A percentile compares a stretch with the other conserved stretches of the same genome.
phyloP scores from a whole-genome alignment of 2,888 invertebrate species.

The Ptilodon capucinus region DNA sequence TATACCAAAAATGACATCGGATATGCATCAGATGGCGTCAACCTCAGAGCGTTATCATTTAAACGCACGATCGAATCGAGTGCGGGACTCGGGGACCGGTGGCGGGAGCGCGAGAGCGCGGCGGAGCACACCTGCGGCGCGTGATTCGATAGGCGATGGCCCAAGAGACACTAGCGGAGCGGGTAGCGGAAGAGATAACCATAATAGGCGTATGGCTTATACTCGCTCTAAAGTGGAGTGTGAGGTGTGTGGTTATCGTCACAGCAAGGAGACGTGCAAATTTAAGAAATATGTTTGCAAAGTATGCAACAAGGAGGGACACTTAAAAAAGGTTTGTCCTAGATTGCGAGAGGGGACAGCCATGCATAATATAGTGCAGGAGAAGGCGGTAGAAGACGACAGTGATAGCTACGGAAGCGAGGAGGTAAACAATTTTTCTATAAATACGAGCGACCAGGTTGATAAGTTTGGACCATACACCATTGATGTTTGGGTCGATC shows the following conservation, averaged over 20 bases:
- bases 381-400: neutral
- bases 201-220: neutral
- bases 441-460: neutral
- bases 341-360: neutral
- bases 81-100: too few relatives aligned
- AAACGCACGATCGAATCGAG: neutral
- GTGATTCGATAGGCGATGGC: too few relatives aligned
- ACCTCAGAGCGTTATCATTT: too few relatives aligned
- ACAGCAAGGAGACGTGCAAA: constrained; percentile 3
- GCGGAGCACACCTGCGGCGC: too few relatives aligned
- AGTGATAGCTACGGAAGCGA: neutral
- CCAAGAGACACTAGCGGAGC: too few relatives aligned
- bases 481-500: neutral
- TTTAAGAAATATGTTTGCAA: constrained; percentile 13
- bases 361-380: neutral
- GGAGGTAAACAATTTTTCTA: neutral
- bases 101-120: too few relatives aligned
- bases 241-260: constrained; percentile 2
- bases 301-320: constrained; percentile 8
- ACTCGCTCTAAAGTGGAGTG: too few relatives aligned
- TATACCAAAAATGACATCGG: neutral
- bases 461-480: neutral
- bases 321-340: constrained; percentile 13
- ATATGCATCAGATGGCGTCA: too few relatives aligned
- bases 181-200: neutral